A percentile compares a stretch with the other conserved stretches of the same genome.
phyloP scores from a whole-genome alignment of 2,113 vertebrate genomes.

The Atlantisia rogersi region DNA sequence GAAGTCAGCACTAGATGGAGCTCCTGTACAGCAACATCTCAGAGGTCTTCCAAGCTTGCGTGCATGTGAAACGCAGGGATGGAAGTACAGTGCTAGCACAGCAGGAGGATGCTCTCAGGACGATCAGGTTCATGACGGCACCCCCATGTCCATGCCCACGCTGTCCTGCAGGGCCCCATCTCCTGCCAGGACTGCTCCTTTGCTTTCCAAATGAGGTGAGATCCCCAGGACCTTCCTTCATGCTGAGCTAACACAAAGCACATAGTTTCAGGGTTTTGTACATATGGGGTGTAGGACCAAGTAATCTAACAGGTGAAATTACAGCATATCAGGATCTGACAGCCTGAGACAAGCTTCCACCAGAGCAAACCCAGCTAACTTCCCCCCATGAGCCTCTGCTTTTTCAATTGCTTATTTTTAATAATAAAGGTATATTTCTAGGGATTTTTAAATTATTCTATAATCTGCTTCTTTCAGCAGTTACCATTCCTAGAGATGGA shows the following conservation, averaged over 20 bases:
- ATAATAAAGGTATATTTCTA: neutral
- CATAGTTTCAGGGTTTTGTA: neutral
- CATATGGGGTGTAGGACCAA: neutral
- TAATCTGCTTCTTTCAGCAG: neutral
- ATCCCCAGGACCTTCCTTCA: neutral
- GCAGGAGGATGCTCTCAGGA: neutral
- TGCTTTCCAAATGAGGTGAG: rapidly evolving
- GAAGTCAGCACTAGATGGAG: constrained; percentile 46
- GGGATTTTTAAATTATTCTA: neutral
- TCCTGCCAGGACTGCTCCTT: neutral
- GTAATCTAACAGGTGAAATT: neutral
- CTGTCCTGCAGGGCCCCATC: neutral
- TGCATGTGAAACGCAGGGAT: neutral
- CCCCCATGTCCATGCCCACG: rapidly evolving
- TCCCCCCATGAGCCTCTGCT: neutral
- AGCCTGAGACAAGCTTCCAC: rapidly evolving
- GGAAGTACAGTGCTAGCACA: rapidly evolving
- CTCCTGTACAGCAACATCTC: constrained; percentile 27
- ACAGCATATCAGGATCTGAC: neutral
- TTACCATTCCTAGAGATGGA: neutral
- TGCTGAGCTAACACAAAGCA: rapidly evolving
- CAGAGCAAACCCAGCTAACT: neutral
- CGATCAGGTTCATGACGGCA: neutral
- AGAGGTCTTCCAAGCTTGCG: neutral
- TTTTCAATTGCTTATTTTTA: neutral